Percentiles rank a stretch among this genome's conserved stretches.
These are phyloP conservation scores for Abrostola triplasia DNA, from an alignment of 2,888 invertebrate species.

Conservation along the genomic window DNA sequence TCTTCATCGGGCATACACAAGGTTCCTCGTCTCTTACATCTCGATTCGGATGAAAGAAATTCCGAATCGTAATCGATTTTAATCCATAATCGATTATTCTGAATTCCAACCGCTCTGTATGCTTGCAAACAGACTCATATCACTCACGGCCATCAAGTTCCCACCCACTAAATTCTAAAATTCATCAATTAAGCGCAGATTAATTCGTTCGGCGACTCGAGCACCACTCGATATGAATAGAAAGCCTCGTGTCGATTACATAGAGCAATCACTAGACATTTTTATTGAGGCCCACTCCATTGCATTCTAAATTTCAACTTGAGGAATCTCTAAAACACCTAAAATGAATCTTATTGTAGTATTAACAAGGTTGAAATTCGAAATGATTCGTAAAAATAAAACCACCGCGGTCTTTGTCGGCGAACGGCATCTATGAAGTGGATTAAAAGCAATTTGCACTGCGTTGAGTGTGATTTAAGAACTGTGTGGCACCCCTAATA, in stretches of 20 bases:
- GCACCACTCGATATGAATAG: constrained; percentile 53
- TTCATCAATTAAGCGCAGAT: constrained; percentile 57
- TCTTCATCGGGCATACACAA: too few relatives aligned
- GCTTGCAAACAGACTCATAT: neutral
- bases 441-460: constrained; percentile 83
- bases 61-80: too few relatives aligned
- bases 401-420: constrained; percentile 70
- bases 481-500: constrained; percentile 57
- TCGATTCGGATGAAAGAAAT: too few relatives aligned
- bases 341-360: constrained; percentile 35
- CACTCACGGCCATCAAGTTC: neutral
- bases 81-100: too few relatives aligned
- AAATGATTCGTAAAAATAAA: constrained; percentile 21
- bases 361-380: constrained; percentile 32
- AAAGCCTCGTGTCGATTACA: constrained; percentile 71
- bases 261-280: constrained; percentile 70
- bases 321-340: constrained; percentile 29
- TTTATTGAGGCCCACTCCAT: constrained; percentile 70
- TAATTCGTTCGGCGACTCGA: constrained; percentile 57
- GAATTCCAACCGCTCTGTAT: too few relatives aligned
- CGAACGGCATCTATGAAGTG: constrained; percentile 77
- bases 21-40: too few relatives aligned
- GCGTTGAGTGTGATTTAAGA: constrained; percentile 76
- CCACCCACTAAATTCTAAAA: constrained; percentile 21
- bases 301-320: constrained; percentile 68